Evolutionary conservation across 2,888 invertebrate species (phyloP).

Genomic region (Lepidochrysops patricia): DNA sequence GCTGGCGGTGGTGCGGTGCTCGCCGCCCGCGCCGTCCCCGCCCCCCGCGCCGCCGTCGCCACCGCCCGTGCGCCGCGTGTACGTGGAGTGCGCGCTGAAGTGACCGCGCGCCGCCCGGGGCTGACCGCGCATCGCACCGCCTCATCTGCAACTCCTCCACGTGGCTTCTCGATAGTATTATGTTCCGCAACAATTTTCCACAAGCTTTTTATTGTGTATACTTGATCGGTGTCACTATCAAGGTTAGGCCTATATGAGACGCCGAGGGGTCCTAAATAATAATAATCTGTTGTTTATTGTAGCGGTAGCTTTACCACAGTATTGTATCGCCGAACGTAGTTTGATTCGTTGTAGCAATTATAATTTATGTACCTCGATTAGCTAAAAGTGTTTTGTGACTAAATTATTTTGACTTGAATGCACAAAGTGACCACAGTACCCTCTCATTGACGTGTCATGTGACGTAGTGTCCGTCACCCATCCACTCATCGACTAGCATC

Average conservation of each 20-base stretch:
- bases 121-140: neutral
- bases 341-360: neutral
- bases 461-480: neutral
- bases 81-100: slow-evolving; percentile 69
- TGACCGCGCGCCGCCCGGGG: slow-evolving; percentile 33
- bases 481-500: neutral
- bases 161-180: neutral
- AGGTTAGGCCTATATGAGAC: neutral
- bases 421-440: neutral
- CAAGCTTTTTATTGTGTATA: neutral
- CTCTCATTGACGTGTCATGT: neutral
- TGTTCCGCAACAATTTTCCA: neutral
- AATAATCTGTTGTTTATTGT: neutral
- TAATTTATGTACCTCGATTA: neutral
- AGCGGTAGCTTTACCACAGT: neutral
- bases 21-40: slow-evolving; percentile 21
- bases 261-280: neutral
- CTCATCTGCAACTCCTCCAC: neutral
- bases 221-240: neutral
- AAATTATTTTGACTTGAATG: neutral
- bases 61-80: slow-evolving; percentile 32
- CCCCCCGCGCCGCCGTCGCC: slow-evolving; percentile 22
- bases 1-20: slow-evolving; percentile 35
- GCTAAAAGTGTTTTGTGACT: neutral
- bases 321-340: neutral